Evolutionary conservation across 2,113 vertebrate genomes (phyloP), one percentile per base, ranked within the genome.

Genomic region (Electrona antarctica): DNA sequence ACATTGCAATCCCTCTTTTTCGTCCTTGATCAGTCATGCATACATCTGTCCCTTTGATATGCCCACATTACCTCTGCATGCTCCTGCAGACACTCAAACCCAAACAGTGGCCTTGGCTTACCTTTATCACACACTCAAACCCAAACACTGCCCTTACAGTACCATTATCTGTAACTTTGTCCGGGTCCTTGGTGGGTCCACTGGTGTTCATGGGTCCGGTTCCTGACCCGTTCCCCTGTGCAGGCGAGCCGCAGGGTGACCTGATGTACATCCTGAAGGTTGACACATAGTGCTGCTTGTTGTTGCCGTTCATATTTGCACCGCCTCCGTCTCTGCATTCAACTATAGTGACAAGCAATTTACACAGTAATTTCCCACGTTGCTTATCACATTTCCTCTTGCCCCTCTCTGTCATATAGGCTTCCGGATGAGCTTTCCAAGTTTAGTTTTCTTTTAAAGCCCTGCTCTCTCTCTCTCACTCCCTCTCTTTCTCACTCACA

Each of bases 191-290:
- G 41, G 4, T 67, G 8, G 14, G 15, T 47, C 64, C 58, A 50
- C 46, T 10, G 59, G n/a, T 69, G 59, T 5, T 52, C 47, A 46
- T 56, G 21, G 8, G 41, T 51, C 3, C 68, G 58, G 47, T 3
- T 64, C 46, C 56, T 5, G 60, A 54, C 5, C 71, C 67, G 0
- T 51, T 82, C 10, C 6, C 62, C 46, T 69, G 3, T 45, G 63
- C 57, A 21, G 63, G n/a, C 0, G 69, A 11, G 29, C 68, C 75
- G 15, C 4, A 0, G 3, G 76, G 29, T 0, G 85, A 9, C 60
- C 85, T 81, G 73, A 92, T 76, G 63, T 86, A 78, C 60, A 93
- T 88, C 83, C 68, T 90, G 70, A 92, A 84, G 50, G 92, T 94
- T 11, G 93, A 93, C 80, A 93, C 92, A 69, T 88, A 93, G 6